Percentiles rank a stretch among this genome's conserved stretches.
phyloP scores from a whole-genome alignment of 2,888 invertebrate species.

The Gonocerus acuteangulatus region DNA sequence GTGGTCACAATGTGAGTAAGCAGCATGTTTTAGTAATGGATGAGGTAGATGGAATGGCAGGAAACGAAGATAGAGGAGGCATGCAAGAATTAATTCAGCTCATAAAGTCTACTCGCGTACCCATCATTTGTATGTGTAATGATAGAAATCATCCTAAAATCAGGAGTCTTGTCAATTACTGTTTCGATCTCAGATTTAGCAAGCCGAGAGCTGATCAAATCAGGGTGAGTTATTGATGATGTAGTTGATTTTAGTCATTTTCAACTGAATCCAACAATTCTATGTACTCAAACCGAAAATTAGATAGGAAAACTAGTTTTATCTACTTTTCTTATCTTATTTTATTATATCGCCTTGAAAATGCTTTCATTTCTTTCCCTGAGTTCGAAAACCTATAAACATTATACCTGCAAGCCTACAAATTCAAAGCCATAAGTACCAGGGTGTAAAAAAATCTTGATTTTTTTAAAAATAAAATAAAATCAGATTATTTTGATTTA shows the following conservation, averaged over 20 bases:
- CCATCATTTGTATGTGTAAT: constrained; percentile 96
- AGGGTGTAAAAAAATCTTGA: too few species aligned
- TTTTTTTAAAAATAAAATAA: too few species aligned
- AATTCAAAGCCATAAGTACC: too few species aligned
- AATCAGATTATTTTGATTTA: too few species aligned
- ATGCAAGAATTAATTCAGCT: constrained; percentile 86
- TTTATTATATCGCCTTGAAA: too few species aligned
- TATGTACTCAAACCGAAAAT: too few species aligned
- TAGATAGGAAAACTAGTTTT: too few species aligned
- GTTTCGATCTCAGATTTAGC: constrained; percentile 81
- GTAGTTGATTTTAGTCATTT: background rate
- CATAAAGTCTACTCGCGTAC: constrained; percentile 79
- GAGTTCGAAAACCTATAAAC: too few species aligned
- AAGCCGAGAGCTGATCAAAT: constrained; percentile 86
- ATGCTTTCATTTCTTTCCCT: too few species aligned
- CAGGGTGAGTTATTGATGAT: constrained; percentile 52
- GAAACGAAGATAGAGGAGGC: constrained; percentile 97
- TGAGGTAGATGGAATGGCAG: constrained; percentile 99
- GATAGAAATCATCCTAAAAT: constrained; percentile 91
- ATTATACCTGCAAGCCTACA: too few species aligned
- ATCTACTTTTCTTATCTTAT: too few species aligned
- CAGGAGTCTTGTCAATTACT: constrained; percentile 84
- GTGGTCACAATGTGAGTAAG: constrained; percentile 4
- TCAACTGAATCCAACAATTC: too few species aligned
- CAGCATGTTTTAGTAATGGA: constrained; percentile 96